Conservation (phyloP, 2,797 vertebrate species). For the Sebastes ruberrimus region DNA sequence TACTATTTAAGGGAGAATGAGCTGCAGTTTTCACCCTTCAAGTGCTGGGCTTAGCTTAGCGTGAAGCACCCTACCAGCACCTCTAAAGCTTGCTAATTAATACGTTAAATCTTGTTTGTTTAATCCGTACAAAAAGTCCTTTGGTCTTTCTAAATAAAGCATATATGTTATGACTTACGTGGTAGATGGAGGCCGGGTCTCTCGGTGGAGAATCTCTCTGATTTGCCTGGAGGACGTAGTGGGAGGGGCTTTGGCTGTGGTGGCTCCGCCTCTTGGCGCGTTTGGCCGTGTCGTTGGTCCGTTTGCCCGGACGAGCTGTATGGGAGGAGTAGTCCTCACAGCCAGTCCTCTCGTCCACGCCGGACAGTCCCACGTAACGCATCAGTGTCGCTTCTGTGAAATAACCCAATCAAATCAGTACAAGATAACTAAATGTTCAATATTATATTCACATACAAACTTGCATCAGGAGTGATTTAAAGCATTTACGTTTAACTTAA, state of each 20-base stretch:
- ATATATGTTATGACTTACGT: constrained; percentile 54
- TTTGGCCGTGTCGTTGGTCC: constrained; percentile 92
- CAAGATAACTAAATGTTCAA: not conserved
- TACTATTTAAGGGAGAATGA: not conserved
- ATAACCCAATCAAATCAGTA: not conserved
- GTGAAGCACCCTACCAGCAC: not conserved
- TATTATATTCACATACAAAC: not conserved
- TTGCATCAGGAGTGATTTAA: not conserved
- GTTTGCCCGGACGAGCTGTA: constrained; percentile 89
- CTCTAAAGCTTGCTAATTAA: not conserved
- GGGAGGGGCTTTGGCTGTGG: constrained; percentile 94
- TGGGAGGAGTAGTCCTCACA: constrained; percentile 93
- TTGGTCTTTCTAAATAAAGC: not conserved
- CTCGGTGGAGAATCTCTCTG: constrained; percentile 90
- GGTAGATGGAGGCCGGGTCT: constrained; percentile 81
- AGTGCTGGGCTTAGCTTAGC: not conserved
- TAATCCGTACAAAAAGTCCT: not conserved
- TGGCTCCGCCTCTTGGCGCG: constrained; percentile 95
- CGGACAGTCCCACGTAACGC: constrained; percentile 87
- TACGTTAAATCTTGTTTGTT: not conserved
- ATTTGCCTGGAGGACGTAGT: constrained; percentile 91
- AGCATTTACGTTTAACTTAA: not conserved
- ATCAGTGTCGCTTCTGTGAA: constrained; percentile 87
- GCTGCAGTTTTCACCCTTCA: not conserved
- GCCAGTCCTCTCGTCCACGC: constrained; percentile 87